These are phyloP conservation scores for Eutrigla gurnardus DNA, from an alignment of 2,797 vertebrate genomes.

Conservation along the genomic window DNA sequence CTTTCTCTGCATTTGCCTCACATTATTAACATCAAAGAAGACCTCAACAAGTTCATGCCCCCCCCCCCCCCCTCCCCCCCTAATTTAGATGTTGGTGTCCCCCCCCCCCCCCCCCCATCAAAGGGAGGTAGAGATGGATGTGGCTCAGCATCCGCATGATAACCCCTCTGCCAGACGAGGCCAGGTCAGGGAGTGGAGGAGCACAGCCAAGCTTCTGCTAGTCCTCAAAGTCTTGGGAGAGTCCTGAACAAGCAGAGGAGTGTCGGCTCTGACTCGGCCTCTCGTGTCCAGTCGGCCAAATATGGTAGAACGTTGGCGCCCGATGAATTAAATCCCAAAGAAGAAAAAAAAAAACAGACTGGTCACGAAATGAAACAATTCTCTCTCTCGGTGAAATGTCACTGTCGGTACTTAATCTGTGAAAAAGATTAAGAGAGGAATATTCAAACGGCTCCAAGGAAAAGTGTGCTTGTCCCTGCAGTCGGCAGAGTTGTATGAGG, in stretches of 20 bases:
- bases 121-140: constrained; percentile 59
- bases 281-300: constrained; percentile 54
- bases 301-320: constrained; percentile 28
- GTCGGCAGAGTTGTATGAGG: constrained; percentile 27
- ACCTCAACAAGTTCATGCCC: constrained; percentile 20
- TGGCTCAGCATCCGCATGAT: constrained; percentile 67
- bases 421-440: constrained; percentile 51
- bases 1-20: constrained; percentile 34
- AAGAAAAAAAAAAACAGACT: constrained; percentile 19
- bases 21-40: constrained; percentile 51
- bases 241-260: constrained; percentile 41
- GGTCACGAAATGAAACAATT: constrained; percentile 31
- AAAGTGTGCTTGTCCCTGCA: constrained; percentile 8
- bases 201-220: constrained; percentile 59
- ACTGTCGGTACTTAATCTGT: constrained; percentile 45
- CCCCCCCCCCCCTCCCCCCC: constrained; percentile 9
- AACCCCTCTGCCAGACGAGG: constrained; percentile 53
- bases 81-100: constrained; percentile 36
- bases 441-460: constrained; percentile 1
- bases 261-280: constrained; percentile 33
- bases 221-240: constrained; percentile 57
- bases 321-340: constrained; percentile 36
- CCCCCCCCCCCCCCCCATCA: not conserved
- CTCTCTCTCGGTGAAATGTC: constrained; percentile 29
- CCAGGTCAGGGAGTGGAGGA: constrained; percentile 57